A percentile compares a stretch with the other conserved stretches of the same genome.
These are phyloP conservation scores for Romanogobio albipinnatus DNA, from an alignment of 2,113 vertebrate species.

Conservation along the genomic window DNA sequence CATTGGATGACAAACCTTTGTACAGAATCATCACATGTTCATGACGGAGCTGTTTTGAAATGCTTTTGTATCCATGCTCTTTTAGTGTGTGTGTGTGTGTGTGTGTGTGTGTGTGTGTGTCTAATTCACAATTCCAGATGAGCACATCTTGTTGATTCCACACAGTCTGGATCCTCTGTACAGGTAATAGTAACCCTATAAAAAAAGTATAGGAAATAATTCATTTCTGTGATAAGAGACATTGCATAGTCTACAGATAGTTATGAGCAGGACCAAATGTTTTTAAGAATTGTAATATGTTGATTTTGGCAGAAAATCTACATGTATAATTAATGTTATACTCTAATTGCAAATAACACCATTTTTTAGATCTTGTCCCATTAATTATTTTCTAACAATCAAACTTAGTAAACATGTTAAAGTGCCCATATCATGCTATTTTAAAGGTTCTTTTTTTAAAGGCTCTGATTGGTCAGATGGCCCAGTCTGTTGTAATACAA, in stretches of 20 bases:
- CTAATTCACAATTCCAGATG: slow-evolving; percentile 83
- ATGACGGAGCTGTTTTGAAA: background rate
- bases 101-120: background rate
- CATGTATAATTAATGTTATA: too few species aligned
- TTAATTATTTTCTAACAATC: background rate
- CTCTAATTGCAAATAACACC: too few species aligned
- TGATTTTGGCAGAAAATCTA: background rate
- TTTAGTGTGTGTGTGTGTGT: background rate
- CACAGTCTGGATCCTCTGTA: slow-evolving; percentile 83
- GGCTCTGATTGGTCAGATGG: too few species aligned
- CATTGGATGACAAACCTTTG: background rate
- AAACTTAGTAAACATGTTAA: background rate
- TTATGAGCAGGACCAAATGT: background rate
- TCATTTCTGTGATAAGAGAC: background rate
- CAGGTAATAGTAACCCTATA: slow-evolving; percentile 90
- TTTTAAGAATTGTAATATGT: background rate
- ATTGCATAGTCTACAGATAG: background rate
- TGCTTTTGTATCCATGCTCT: slow-evolving; percentile 2
- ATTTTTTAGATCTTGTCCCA: background rate
- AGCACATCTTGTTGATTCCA: slow-evolving; percentile 88
- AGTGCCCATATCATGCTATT: too few species aligned
- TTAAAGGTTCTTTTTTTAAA: too few species aligned
- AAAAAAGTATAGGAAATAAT: slow-evolving; percentile 15
- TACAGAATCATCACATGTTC: background rate
- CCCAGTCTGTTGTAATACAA: too few species aligned